Percentiles rank a stretch among this genome's conserved stretches.
Conservation (phyloP, 2,888 invertebrate species). For the Drosophila pseudotalamancana region DNA sequence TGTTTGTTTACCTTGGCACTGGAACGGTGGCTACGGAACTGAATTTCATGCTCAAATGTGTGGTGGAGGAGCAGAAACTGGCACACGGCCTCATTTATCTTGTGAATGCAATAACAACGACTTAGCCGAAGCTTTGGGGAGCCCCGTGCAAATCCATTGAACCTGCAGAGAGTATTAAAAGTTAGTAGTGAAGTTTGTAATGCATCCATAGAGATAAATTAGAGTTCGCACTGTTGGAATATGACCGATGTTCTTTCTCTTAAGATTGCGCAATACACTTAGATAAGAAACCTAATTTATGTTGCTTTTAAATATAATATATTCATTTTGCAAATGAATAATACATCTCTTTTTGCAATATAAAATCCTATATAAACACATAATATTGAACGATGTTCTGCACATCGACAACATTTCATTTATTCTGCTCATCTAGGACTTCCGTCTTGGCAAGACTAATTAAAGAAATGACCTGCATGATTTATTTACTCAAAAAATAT, state of each 20-base stretch:
- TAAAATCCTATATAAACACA: too few relatives aligned
- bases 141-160: constrained; percentile 73
- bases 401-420: neutral
- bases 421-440: too few relatives aligned
- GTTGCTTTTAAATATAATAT: too few relatives aligned
- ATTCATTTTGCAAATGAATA: too few relatives aligned
- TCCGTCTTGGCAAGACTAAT: constrained; percentile 48
- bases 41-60: constrained; percentile 6
- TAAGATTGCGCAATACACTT: too few relatives aligned
- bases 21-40: constrained; percentile 37
- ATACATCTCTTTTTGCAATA: too few relatives aligned
- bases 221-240: constrained; percentile 32
- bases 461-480: constrained; percentile 38
- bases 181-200: constrained; percentile 62
- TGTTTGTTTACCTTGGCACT: constrained; percentile 75
- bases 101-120: constrained; percentile 80
- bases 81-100: constrained; percentile 75
- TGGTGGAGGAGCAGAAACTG: constrained; percentile 23
- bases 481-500: too few relatives aligned
- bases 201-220: constrained; percentile 53
- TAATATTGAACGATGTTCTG: too few relatives aligned
- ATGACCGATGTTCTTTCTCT: constrained; percentile 3
- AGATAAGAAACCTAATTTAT: too few relatives aligned
- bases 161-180: constrained; percentile 63
- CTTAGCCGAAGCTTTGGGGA: constrained; percentile 72